phyloP scores from a whole-genome alignment of 2,797 vertebrate species.

The Manis pentadactyla region DNA sequence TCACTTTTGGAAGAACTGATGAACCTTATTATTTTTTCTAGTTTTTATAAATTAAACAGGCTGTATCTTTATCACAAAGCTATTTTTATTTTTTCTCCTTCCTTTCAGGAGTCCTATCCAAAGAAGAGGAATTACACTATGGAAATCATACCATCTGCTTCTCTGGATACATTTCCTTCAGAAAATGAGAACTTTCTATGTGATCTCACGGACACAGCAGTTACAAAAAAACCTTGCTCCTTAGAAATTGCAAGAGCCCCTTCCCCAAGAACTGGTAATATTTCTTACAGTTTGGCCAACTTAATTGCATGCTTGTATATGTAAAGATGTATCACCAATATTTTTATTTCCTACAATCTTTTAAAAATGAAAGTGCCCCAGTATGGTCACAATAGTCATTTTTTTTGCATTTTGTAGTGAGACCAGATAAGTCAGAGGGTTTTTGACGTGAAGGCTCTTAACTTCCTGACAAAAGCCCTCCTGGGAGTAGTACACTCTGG shows the following conservation, averaged over 20 bases:
- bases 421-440: background rate
- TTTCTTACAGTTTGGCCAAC: slow-evolving; percentile 12
- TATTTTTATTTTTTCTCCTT: slow-evolving; percentile 72
- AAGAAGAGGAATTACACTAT: slow-evolving; percentile 89
- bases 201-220: slow-evolving; percentile 93
- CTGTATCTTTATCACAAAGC: slow-evolving; percentile 62
- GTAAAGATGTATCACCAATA: background rate
- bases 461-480: background rate
- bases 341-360: slow-evolving; percentile 17
- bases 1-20: slow-evolving; percentile 50
- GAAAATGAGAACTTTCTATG: slow-evolving; percentile 95
- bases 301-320: slow-evolving; percentile 35
- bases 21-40: slow-evolving; percentile 47
- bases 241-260: slow-evolving; percentile 92
- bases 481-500: background rate
- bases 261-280: slow-evolving; percentile 91
- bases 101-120: slow-evolving; percentile 92
- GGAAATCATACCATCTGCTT: slow-evolving; percentile 92
- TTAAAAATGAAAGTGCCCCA: background rate
- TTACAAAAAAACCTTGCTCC: slow-evolving; percentile 96
- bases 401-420: slow-evolving; percentile 34
- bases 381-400: background rate
- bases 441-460: background rate
- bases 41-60: slow-evolving; percentile 50
- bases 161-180: slow-evolving; percentile 93